These are phyloP conservation scores for Actinemys pallida DNA, from an alignment of 2,113 vertebrate species.

Conservation along the genomic window DNA sequence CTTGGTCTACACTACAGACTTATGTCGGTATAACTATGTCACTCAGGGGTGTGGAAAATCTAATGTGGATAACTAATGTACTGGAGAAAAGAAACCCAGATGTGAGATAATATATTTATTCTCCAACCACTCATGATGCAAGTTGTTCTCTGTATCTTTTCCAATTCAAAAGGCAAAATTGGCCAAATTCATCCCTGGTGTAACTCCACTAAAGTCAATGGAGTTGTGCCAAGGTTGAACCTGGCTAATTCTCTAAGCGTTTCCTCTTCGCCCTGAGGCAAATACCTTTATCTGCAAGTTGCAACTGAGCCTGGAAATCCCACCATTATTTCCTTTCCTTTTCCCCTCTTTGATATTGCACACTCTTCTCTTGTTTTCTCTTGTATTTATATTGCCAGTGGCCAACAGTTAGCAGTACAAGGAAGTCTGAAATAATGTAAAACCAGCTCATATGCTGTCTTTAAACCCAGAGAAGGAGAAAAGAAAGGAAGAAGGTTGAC, in stretches of 20 bases:
- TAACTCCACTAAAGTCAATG: background rate
- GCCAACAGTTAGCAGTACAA: background rate
- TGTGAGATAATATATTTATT: background rate
- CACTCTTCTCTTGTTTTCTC: background rate
- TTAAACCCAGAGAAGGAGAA: background rate
- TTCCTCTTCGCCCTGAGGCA: background rate
- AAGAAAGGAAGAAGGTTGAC: background rate
- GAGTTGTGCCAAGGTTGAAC: background rate
- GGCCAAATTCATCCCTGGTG: background rate
- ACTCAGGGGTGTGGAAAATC: background rate
- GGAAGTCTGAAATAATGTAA: background rate
- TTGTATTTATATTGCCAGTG: background rate
- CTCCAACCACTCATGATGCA: background rate
- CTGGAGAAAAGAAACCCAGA: rapidly evolving
- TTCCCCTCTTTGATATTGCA: background rate
- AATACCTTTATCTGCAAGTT: background rate
- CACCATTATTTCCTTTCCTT: background rate
- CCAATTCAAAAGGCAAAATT: background rate
- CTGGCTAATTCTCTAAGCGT: background rate
- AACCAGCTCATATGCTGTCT: background rate
- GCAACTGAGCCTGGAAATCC: background rate
- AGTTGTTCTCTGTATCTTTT: background rate
- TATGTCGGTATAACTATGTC: background rate
- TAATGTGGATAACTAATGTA: background rate
- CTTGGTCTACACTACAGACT: background rate